Evolutionary conservation across 2,888 invertebrate species (phyloP), one percentile per base, ranked within the genome.

Genomic region (Zaprionus obscuricornis): DNA sequence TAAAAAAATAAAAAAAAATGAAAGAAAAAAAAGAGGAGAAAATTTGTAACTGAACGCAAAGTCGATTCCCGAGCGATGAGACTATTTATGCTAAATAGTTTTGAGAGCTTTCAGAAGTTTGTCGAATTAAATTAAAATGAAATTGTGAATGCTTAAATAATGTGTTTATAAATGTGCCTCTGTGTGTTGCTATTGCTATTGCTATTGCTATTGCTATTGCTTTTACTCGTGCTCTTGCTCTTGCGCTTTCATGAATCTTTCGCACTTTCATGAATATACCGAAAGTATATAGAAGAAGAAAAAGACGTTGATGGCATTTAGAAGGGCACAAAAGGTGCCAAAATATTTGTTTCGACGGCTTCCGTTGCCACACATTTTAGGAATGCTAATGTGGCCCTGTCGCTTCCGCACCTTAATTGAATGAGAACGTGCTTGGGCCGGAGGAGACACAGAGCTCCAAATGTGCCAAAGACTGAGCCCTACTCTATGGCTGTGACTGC

Each of bases 71-170:
- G 24, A 16, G 58, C 42, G 63, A 52, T 33, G 60, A 63, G 84
- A 75, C 75, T 81, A 71, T 84, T 81, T 84, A 84, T 81, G 82
- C 75, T 84, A 84, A 81, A 78, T 81, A 81, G 81, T 84, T 84
- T 66, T 47, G n/a, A n/a, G n/a, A 7, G 39, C 24, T 18, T 42
- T 42, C 2, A 20, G 10, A 26, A 11, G 22, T n/a, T 11, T 34
- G 52, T 64, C 71, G 68, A 76, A 84, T 81, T 78, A 82, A 81
- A 81, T 81, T 78, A 85, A 77, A 66, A 74, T 54, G 63, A 50
- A 71, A 85, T 82, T 74, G 74, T 67, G 74, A 77, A 85, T 74
- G 74, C 82, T 68, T 74, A 64, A 85, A 85, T 85, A 85, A 81
- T 81, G 81, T 60, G 59, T 55, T 69, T 49, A 45, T 57, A 69